Conservation (phyloP, 2,113 vertebrate genomes). For the Rousettus leschenaultii region DNA sequence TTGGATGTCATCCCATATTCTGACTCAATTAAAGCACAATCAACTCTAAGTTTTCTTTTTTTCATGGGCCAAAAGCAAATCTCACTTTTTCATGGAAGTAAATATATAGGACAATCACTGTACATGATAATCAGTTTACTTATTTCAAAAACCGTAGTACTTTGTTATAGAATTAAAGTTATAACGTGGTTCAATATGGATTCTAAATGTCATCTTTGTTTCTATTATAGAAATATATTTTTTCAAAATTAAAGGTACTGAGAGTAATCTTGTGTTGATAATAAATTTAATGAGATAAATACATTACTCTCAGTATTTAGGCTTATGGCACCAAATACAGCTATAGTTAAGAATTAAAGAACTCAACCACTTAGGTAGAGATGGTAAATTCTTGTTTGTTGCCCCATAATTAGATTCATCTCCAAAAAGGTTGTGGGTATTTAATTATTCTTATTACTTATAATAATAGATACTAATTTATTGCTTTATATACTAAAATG, state of each 20-base stretch:
- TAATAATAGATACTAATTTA: background rate
- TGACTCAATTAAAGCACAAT: conserved; percentile 35
- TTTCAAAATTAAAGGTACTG: background rate
- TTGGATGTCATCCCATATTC: conserved; percentile 44
- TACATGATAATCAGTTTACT: background rate
- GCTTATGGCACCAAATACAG: background rate
- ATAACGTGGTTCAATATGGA: background rate
- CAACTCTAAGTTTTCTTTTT: background rate
- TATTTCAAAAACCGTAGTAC: background rate
- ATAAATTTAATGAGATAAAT: conserved; percentile 2
- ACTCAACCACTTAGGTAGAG: background rate
- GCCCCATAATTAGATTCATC: background rate
- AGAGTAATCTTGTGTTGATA: background rate
- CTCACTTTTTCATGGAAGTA: background rate
- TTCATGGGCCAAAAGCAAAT: conserved; percentile 29
- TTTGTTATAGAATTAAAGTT: background rate
- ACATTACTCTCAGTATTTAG: background rate
- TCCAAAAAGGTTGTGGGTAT: background rate
- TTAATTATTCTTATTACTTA: background rate
- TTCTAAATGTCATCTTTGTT: background rate
- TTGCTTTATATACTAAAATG: background rate
- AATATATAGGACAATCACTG: background rate
- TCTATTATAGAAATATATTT: background rate
- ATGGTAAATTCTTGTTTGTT: background rate
- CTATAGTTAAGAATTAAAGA: background rate